phyloP scores from a whole-genome alignment of 2,113 vertebrate species.

The Microtus ochrogaster region DNA sequence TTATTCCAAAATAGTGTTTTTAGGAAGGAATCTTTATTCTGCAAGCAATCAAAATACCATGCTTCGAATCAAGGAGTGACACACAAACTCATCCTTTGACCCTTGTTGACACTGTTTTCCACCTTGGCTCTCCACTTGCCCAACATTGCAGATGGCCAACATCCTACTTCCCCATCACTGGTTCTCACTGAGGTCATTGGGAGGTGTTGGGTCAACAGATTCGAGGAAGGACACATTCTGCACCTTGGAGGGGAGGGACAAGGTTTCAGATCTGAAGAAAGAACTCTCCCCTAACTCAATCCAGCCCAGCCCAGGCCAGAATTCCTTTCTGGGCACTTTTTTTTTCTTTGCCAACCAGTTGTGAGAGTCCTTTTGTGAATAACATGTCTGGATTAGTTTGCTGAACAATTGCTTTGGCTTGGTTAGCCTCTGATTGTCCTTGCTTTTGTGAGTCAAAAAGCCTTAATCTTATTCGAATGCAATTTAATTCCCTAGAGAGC shows the following conservation, averaged over 20 bases:
- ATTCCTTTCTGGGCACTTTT: neutral
- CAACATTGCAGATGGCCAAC: neutral
- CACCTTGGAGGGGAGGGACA: neutral
- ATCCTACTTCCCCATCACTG: neutral
- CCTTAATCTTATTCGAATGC: constrained; percentile 82
- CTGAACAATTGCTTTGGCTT: constrained; percentile 72
- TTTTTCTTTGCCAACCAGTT: constrained; percentile 7
- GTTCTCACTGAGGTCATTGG: neutral
- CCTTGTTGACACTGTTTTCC: neutral
- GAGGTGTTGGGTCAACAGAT: neutral
- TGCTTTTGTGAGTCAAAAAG: constrained; percentile 80
- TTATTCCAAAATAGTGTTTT: neutral
- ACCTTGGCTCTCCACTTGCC: neutral
- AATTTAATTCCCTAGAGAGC: constrained; percentile 79
- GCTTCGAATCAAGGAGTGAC: neutral
- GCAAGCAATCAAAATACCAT: neutral
- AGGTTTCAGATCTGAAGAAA: neutral
- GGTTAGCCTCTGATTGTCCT: constrained; percentile 75
- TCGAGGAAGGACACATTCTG: constrained; percentile 27
- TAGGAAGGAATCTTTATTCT: neutral
- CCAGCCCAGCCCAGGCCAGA: neutral
- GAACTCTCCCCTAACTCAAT: neutral
- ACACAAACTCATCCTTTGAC: neutral
- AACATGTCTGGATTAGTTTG: constrained; percentile 72
- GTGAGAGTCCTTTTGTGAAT: constrained; percentile 63